Evolutionary conservation across 2,113 vertebrate species (phyloP).

Genomic region (Protobothrops flavoviridis): DNA sequence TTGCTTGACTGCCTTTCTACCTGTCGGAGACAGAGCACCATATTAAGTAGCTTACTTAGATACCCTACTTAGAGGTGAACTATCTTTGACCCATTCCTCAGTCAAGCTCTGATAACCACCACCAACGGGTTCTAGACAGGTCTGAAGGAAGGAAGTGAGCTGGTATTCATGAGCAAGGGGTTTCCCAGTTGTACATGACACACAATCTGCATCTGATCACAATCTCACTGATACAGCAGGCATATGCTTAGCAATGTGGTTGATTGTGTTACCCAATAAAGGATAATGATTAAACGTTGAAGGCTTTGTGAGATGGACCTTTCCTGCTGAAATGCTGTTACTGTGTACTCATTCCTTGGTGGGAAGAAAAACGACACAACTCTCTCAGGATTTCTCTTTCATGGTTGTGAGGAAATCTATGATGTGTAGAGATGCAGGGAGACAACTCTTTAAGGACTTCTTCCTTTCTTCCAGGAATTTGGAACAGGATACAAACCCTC

Average conservation of each 20-base stretch:
- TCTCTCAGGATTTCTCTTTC: background rate
- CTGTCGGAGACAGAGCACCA: background rate
- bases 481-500: slow-evolving; percentile 38
- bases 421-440: too few relatives aligned
- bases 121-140: background rate
- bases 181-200: background rate
- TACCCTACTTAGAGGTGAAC: background rate
- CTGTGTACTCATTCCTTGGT: too few relatives aligned
- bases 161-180: background rate
- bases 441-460: slow-evolving; percentile 8
- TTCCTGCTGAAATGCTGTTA: too few relatives aligned
- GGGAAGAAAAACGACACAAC: too few relatives aligned
- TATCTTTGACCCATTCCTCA: background rate
- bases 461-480: background rate
- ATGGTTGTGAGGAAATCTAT: too few relatives aligned
- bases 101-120: background rate
- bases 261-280: too few relatives aligned
- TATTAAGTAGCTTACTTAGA: background rate
- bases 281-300: too few relatives aligned
- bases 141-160: background rate
- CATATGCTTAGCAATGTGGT: background rate
- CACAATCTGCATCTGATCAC: background rate
- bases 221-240: background rate
- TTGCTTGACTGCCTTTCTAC: background rate
- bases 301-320: too few relatives aligned